phyloP scores from a whole-genome alignment of 2,797 vertebrate species.

The Malurus splendens region DNA sequence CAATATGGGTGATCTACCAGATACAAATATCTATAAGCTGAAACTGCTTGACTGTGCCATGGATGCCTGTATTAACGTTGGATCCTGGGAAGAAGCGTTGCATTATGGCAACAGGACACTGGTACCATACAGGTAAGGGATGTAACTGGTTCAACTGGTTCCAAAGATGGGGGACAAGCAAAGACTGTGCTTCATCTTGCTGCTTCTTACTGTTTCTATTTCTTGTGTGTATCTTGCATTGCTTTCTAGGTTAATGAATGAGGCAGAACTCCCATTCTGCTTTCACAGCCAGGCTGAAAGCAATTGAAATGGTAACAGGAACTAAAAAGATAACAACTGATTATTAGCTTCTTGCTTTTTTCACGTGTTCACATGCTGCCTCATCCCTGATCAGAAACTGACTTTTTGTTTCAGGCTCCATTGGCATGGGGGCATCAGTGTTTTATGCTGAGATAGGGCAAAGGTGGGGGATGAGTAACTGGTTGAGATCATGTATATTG shows the following conservation, averaged over 20 bases:
- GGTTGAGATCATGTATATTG: background rate
- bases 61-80: constrained; percentile 85
- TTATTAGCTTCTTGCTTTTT: background rate
- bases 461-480: background rate
- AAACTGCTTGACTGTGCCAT: constrained; percentile 83
- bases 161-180: background rate
- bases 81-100: constrained; percentile 80
- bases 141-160: background rate
- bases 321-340: background rate
- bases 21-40: constrained; percentile 87
- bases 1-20: constrained; percentile 69
- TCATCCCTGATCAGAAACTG: background rate
- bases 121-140: constrained; percentile 71
- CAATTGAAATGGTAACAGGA: background rate
- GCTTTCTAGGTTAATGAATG: background rate
- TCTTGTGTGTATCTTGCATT: background rate
- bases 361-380: background rate
- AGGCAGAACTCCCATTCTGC: background rate
- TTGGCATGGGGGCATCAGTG: background rate
- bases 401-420: background rate
- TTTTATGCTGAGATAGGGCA: background rate
- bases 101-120: constrained; percentile 79
- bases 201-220: background rate
- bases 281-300: background rate
- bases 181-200: background rate